Evolutionary conservation across 2,888 invertebrate species (phyloP), one percentile per base, ranked within the genome.

Genomic region (Lasioglossum pauxillum): DNA sequence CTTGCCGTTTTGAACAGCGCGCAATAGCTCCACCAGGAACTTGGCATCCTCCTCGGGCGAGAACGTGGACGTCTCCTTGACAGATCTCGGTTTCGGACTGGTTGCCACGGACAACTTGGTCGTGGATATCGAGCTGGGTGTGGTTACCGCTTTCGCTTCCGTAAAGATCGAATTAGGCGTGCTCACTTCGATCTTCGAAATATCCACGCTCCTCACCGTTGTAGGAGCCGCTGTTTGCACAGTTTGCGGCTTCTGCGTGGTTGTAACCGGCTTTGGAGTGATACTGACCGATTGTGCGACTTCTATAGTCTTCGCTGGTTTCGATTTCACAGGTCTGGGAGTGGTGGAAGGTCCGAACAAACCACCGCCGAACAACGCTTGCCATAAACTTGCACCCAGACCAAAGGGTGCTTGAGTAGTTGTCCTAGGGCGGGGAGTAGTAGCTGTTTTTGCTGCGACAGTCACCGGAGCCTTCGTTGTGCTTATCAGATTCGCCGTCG

Each of bases 221-320:
- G 83, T 75, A 2, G 78, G 19, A 2, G 60, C 27, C 27, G 14
- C 12, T 5, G 57, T 38, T 7, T 46, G 31, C 14, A 46, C 73
- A 0, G 38, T 72, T 5, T 67, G 73, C 2, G 90, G 86, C 85
- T 78, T 91, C 8, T 80, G 96, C 7, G 96, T 96, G 8, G 96
- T 96, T 91, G 89, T 88, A 23, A 91, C 82, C 41, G 96, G 95
- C 83, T 96, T 92, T 69, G 96, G 93, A 64, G 96, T 96, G 8
- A 91, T 92, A n/a, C 86, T 86, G 16, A 92, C 80, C 1, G 91
- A 88, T 82, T 83, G 91, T 38, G 84, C 83, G 2, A 90, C 2
- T 31, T 64, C 64, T 7, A 31, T 86, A 78, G 80, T 87, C 46
- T 91, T 91, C 14, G 90, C 76, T 16, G 89, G 84, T 82, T 94